Evolutionary conservation across 2,888 invertebrate species (phyloP).

Genomic region (Drosophila prostipennis): DNA sequence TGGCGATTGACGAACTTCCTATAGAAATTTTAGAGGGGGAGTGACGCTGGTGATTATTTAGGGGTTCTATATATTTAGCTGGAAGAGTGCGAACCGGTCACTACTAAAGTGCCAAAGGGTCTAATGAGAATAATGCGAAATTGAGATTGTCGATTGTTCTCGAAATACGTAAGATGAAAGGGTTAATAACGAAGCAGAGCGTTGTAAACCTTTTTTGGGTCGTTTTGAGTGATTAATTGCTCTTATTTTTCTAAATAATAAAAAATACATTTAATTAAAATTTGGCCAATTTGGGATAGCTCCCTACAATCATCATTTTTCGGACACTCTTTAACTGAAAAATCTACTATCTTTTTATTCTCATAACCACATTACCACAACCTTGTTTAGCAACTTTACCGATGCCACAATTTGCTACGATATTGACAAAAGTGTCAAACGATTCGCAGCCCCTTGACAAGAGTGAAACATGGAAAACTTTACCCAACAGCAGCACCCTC

Average conservation of each 20-base stretch:
- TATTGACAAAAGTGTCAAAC: constrained; percentile 62
- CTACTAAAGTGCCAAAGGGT: constrained; percentile 13
- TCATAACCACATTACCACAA: background rate
- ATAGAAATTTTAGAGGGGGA: background rate
- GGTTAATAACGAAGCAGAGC: background rate
- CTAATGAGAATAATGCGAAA: constrained; percentile 33
- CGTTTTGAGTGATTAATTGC: background rate
- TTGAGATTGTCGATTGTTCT: constrained; percentile 14
- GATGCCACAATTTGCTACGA: constrained; percentile 34
- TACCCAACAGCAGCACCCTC: background rate
- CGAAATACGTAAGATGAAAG: background rate
- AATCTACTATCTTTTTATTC: background rate
- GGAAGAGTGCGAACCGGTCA: constrained; percentile 8
- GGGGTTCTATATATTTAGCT: constrained; percentile 19
- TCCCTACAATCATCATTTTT: too few relatives aligned
- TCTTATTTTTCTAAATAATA: background rate
- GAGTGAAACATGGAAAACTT: constrained; percentile 17
- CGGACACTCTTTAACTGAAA: background rate
- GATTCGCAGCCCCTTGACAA: constrained; percentile 49
- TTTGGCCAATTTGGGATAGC: too few relatives aligned
- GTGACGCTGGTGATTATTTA: constrained; percentile 2
- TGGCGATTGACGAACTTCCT: constrained; percentile 26
- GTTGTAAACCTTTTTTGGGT: background rate
- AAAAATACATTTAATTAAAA: too few relatives aligned
- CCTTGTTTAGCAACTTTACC: background rate